Evolutionary conservation across 64 coral and sea anemone species (phyloP), one percentile per base, ranked within the genome.

Genomic region (Trachythela sp.): DNA sequence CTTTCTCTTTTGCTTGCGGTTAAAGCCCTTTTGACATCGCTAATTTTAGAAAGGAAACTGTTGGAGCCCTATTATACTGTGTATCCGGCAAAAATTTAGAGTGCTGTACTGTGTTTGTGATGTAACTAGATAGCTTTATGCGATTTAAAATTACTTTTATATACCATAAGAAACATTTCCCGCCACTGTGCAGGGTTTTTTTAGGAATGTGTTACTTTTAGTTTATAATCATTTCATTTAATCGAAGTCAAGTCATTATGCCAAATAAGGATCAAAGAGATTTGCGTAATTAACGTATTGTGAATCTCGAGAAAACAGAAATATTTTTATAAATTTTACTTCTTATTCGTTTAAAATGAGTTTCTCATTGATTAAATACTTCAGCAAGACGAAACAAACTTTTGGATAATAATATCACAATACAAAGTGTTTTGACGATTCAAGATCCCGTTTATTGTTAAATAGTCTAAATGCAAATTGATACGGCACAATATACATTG

Each of bases 1-100:
- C 37, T 17, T 80, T 80, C 15, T 80, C 33, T 35, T 35, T 80
- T 80, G 59, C 59, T n/a, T 68, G 20, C 15, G 30, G 5, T 22
- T 68, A n/a, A 72, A 80, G 30, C 75, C 75, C 18, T 80, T 80
- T 80, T 80, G 75, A 80, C 75, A 80, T 80, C 75, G 75, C 75
- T 80, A 80, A 37, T 37, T 80, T 80, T 80, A 80, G 75, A 80
- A 80, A 80, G 75, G 75, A 80, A 80, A 80, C 35, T 80, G 37
- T 17, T 39, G 75, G 37, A 39, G 20, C 8, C 30, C 37, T n/a
- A 35, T 80, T 80, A 80, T 29, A 13, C 37, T 34, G 31, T 80
- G 13, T 80, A 80, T 37, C 75, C 75, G 75, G 75, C 31, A 80
- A 80, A 30, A 68, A 68, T 6, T 31, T 2, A 31, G 30, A 68